phyloP scores from a whole-genome alignment of 1,140 invertebrate species.

The Notospermus geniculatus region DNA sequence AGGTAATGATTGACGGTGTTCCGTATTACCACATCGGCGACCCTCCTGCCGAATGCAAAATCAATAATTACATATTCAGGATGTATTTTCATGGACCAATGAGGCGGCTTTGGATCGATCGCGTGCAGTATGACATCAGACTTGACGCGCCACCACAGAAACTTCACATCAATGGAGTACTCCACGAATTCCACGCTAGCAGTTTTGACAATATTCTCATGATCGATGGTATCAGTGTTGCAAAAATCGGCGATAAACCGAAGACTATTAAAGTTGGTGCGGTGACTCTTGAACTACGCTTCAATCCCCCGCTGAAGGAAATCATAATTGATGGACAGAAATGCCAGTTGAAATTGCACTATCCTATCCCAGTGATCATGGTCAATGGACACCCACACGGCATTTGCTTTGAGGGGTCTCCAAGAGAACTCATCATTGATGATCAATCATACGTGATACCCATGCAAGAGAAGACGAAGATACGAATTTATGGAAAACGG shows the following conservation, averaged over 20 bases:
- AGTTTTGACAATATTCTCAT: constrained; percentile 42
- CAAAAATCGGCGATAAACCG: constrained; percentile 43
- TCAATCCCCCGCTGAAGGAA: constrained; percentile 47
- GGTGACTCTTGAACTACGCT: constrained; percentile 40
- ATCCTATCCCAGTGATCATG: constrained; percentile 78
- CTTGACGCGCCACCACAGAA: constrained; percentile 50
- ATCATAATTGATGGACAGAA: constrained; percentile 80
- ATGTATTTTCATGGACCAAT: constrained; percentile 47
- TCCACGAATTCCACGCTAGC: constrained; percentile 44
- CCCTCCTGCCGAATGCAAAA: constrained; percentile 37
- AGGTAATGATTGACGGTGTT: constrained; percentile 35
- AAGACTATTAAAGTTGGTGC: constrained; percentile 39
- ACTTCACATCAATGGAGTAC: constrained; percentile 34
- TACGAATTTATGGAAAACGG: constrained; percentile 66
- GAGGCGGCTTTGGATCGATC: constrained; percentile 48
- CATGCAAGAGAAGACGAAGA: constrained; percentile 75
- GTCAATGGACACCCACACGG: constrained; percentile 61
- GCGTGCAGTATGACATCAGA: constrained; percentile 40
- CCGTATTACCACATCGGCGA: constrained; percentile 50
- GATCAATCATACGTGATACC: constrained; percentile 69
- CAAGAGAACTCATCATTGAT: constrained; percentile 87
- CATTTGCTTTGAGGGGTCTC: constrained; percentile 87
- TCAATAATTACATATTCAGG: constrained; percentile 27
- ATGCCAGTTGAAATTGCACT: constrained; percentile 82
- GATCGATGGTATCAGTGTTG: constrained; percentile 44